Evolutionary conservation across 2,113 vertebrate species (phyloP), one percentile per base, ranked within the genome.

Genomic region (Hylia prasina): DNA sequence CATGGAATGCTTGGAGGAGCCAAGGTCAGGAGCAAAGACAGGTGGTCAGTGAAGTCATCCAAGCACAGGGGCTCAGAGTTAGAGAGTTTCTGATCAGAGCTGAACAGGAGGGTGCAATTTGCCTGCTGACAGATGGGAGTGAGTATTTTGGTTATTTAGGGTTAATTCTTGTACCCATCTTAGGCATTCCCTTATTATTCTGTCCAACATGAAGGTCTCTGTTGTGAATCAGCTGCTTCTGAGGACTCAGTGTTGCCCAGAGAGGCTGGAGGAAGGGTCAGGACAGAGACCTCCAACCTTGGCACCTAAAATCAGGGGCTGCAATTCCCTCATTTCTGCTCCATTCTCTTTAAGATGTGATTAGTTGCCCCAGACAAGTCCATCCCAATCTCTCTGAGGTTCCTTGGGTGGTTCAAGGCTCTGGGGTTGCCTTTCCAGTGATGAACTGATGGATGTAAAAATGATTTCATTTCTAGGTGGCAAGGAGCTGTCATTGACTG

Each of bases 401-500:
- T 81, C 3, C 1, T 12, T 75, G 56, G 21, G 30, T 84, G n/a
- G 15, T 21, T 54, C 40, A 56, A 25, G 28, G 23, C 0, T 78
- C 30, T 68, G 73, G 53, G 11, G 17, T 70, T 66, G 28, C n/a
- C 58, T 71, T 72, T 56, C 68, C 68, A 71, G 6, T 13, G 31
- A 60, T 33, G n/a, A 22, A 53, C 48, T 78, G 35, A 73, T 48
- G 42, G 45, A 15, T 94, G 9, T 85, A 60, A 85, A 54, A 87
- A 56, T 1, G 0, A 20, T 86, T 95, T 93, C 95, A 33, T 89
- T 91, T 72, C 30, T 82, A 99, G 99, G 95, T 99, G 99, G 99
- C 98, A 98, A 82, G 98, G 99, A 72, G 99, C 99, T 7, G 94
- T 82, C 9, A 98, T 99, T 50, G 96, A 97, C 93, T 99, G 99